These are phyloP conservation scores for Rhinichthys osculus DNA, from an alignment of 2,797 vertebrate species.

Conservation along the genomic window DNA sequence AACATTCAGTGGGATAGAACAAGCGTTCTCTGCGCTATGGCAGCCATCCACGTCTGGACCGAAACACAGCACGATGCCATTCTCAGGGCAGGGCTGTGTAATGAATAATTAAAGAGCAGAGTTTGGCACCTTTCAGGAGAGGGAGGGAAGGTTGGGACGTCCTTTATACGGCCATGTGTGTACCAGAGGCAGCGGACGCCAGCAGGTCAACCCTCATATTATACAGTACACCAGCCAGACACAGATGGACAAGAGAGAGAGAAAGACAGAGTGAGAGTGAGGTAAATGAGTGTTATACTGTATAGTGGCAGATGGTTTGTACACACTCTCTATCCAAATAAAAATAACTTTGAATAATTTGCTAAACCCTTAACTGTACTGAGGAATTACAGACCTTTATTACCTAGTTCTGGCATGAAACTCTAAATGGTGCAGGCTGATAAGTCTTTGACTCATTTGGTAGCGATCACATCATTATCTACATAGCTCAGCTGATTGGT, in stretches of 20 bases:
- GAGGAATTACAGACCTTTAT: conserved; percentile 6
- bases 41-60: conserved; percentile 63
- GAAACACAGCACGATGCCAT: conserved; percentile 64
- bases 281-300: conserved; percentile 65
- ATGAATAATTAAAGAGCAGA: conserved; percentile 69
- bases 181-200: conserved; percentile 66
- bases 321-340: conserved; percentile 18
- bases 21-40: conserved; percentile 57
- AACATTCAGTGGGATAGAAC: conserved; percentile 46
- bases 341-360: conserved; percentile 13
- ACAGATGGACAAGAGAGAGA: conserved; percentile 62
- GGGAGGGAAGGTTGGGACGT: conserved; percentile 67
- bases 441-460: too few relatives aligned
- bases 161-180: conserved; percentile 75
- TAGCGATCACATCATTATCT: too few relatives aligned
- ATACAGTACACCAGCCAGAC: conserved; percentile 75
- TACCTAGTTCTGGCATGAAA: too few relatives aligned
- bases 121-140: conserved; percentile 58
- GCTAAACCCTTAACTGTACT: conserved; percentile 24
- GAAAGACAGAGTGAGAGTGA: conserved; percentile 42
- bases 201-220: conserved; percentile 76
- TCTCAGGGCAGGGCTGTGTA: conserved; percentile 56
- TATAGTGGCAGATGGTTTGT: conserved; percentile 50
- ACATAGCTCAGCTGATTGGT: too few relatives aligned
- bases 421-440: too few relatives aligned